Conservation (phyloP, 1,140 invertebrate genomes). For the Brachionus asplanchnoidis region DNA sequence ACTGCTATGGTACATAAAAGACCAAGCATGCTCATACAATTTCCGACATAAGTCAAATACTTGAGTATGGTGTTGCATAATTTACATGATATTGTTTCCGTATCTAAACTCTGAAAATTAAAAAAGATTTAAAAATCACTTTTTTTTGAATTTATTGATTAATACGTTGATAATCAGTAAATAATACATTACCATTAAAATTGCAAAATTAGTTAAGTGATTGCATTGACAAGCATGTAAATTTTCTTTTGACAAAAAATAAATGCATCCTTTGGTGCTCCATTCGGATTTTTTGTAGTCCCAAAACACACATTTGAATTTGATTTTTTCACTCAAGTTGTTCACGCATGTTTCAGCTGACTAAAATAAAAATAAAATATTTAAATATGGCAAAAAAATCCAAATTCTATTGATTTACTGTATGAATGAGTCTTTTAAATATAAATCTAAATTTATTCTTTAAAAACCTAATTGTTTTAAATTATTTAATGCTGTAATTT, state of each 20-base stretch:
- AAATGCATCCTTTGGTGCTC: not conserved
- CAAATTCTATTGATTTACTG: no score
- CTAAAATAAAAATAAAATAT: not conserved
- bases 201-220: constrained; percentile 39
- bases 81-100: not conserved
- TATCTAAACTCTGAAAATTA: constrained; percentile 9
- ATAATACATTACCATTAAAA: constrained; percentile 16
- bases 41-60: not conserved
- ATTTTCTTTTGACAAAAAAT: not conserved
- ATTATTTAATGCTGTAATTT: no score
- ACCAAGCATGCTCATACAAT: not conserved
- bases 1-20: not conserved
- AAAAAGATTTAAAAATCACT: not conserved
- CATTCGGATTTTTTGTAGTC: constrained; percentile 15
- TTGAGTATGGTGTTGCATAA: not conserved
- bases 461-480: no score
- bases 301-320: constrained; percentile 37
- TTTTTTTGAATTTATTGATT: no score
- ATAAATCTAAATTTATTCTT: no score
- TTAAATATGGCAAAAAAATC: not conserved
- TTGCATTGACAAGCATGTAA: constrained; percentile 21
- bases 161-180: no score
- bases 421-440: no score
- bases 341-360: not conserved
- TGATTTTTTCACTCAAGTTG: not conserved